phyloP scores from a whole-genome alignment of 37 sponge, comb jelly and placozoan species.

The Halichondria panicea region DNA sequence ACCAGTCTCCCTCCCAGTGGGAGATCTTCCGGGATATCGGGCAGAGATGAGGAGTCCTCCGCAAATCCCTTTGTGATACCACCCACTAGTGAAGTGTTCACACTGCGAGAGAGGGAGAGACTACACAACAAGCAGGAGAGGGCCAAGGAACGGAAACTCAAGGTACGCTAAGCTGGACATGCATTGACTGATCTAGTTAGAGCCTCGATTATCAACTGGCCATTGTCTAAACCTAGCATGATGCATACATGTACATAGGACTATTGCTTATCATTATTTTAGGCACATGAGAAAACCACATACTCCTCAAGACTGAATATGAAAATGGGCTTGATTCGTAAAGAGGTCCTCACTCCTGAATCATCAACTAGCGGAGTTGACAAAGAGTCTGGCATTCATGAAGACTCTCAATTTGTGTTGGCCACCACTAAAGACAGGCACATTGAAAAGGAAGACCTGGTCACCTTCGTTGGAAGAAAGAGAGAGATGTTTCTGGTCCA shows the following conservation, averaged over 20 bases:
- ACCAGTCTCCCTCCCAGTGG: not conserved
- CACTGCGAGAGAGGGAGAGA: slow-evolving; percentile 82
- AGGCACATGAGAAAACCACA: slow-evolving; percentile 93
- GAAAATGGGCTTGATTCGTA: slow-evolving; percentile 50
- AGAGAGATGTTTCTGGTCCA: slow-evolving; percentile 95
- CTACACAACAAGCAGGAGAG: slow-evolving; percentile 59
- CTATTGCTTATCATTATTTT: too few species aligned
- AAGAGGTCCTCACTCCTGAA: slow-evolving; percentile 47
- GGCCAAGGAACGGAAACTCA: slow-evolving; percentile 62
- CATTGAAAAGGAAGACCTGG: slow-evolving; percentile 89
- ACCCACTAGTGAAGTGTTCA: slow-evolving; percentile 78
- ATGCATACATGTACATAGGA: too few species aligned
- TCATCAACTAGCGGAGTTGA: slow-evolving; percentile 17
- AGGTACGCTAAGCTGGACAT: too few species aligned
- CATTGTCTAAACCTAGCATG: too few species aligned
- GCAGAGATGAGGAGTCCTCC: not conserved
- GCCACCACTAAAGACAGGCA: slow-evolving; percentile 80
- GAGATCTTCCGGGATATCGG: not conserved
- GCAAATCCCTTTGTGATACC: slow-evolving; percentile 89
- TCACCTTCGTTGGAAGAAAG: slow-evolving; percentile 75
- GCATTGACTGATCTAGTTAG: too few species aligned
- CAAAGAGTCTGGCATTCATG: slow-evolving; percentile 39
- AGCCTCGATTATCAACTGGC: too few species aligned
- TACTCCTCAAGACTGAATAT: slow-evolving; percentile 83
- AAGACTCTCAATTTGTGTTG: slow-evolving; percentile 70